Base-by-base conservation (phyloP, 1,140 invertebrate species). In the Alviniconcha marisindica region DNA sequence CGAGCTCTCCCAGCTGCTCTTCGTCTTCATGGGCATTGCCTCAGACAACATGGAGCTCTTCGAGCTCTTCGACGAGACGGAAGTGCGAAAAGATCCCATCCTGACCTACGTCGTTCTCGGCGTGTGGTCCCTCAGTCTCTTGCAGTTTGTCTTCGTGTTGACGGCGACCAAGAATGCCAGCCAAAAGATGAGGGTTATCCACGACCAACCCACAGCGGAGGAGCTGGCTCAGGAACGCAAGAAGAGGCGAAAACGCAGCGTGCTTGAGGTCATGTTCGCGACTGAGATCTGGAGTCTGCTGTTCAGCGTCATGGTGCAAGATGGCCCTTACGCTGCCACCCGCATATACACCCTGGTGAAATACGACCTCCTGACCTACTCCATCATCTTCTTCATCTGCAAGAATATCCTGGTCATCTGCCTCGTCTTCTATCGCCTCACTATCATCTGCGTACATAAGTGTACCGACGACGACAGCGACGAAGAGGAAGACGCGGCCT, bases 31-130 rank as follows among this genome's bases (percentile, higher is more conserved):
- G 83, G 94, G 94, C 56, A 97, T 97, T 0, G 97, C 97, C 0
- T 97, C 97, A 0, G 97, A 98, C 91, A 98, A 98, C 77, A 97
- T 98, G 80, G 97, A 98, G 92, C 97, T 98, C 91, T 98, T 98
- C 92, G 97, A 98, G 90, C 97, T 97, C 0, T 98, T 98, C 93
- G 94, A 92, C 15, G 90, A 91, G 77, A 60, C 87, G 0, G 78
- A 83, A n/a, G 88, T 92, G 15, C 73, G 86, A 28, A 56, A 77
- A 10, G 86, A 91, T 63, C 51, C 36, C 10, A 38, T 71, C 24
- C 74, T 90, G n/a, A 88, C 86, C 14, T 87, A 86, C 77, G 76
- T 83, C 7, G 87, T 89, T 31, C 78, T 92, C 31, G 79, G 71
- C 3, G 84, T 90, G 0, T 92, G 91, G 91, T 96, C 96, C 0